Evolutionary conservation across 2,797 vertebrate genomes (phyloP), one percentile per base, ranked within the genome.

Genomic region (Erithacus rubecula): DNA sequence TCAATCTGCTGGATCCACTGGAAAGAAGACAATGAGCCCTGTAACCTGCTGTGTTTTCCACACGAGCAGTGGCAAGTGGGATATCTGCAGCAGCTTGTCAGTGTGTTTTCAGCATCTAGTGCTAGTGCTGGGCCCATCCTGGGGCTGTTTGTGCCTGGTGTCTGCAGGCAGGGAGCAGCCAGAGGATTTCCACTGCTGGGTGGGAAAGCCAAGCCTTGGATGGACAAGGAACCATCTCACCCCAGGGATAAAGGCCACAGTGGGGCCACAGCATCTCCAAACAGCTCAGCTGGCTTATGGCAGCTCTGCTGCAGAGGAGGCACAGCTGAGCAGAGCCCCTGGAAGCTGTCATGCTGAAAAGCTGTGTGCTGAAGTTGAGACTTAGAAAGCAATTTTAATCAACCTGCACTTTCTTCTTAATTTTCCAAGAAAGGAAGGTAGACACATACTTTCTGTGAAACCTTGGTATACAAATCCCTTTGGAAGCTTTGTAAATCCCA

Each of bases 1-100:
- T 99, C 99, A 12, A 99, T 99, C 97, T 99, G 99, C 82, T 99
- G 99, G 79, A 99, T 99, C 99, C 99, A 99, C 99, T 99, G 97
- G 59, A 96, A 72, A 86, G 87, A 89, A 97, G 44, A 97, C 5
- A 95, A 87, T 4, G 65, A 95, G 36, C 95, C 36, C 41, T 62
- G 64, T 92, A 77, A 89, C 58, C 56, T 78, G 59, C 47, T 76
- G 23, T n/a, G 32, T 67, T 60, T 90, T 74, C 56, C 44, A 59
- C 21, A 29, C 1, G 5, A 37, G 37, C 51, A 88, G 32, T 30
- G 24, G 60, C 23, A 79, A 89, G 58, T 13, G 17, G 37, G 47
- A 37, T 49, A 60, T 5, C 17, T 62, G 74, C 43, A 69, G 55
- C 39, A 81, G 21, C 77, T 59, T 41, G 24, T 52, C n/a, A 29